These are phyloP conservation scores for Pleuronectes platessa DNA, from an alignment of 2,113 vertebrate genomes.

Conservation along the genomic window DNA sequence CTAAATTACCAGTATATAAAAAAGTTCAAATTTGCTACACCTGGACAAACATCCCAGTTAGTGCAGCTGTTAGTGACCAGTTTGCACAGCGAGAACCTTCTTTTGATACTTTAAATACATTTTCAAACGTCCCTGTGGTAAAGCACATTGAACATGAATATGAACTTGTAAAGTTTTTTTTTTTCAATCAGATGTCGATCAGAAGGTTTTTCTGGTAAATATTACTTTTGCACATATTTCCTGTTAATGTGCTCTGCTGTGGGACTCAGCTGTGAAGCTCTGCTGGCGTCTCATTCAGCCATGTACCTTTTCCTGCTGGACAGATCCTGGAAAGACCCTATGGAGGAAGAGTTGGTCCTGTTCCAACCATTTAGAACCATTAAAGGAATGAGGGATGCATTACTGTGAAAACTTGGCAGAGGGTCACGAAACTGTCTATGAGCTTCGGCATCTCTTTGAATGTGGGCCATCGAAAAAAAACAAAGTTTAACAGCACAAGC, in stretches of 20 bases:
- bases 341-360: slow-evolving; percentile 35
- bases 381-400: slow-evolving; percentile 53
- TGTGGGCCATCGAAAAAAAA: not conserved
- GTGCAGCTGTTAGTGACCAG: no score
- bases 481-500: not conserved
- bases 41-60: no score
- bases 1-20: not conserved
- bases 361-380: slow-evolving; percentile 52
- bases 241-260: slow-evolving; percentile 3
- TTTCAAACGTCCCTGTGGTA: not conserved
- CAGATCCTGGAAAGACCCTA: slow-evolving; percentile 33
- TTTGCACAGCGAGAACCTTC: no score
- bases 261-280: not conserved
- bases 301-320: slow-evolving; percentile 14
- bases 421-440: slow-evolving; percentile 22
- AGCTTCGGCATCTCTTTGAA: not conserved
- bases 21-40: not conserved
- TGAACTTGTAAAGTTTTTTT: not conserved
- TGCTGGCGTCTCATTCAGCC: slow-evolving; percentile 4
- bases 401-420: slow-evolving; percentile 47
- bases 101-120: no score
- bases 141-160: not conserved
- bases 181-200: no score
- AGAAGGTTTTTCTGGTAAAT: not conserved
- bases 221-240: not conserved